Evolutionary conservation across 1,140 invertebrate species (phyloP).

Genomic region (Drosophila fuyamai): DNA sequence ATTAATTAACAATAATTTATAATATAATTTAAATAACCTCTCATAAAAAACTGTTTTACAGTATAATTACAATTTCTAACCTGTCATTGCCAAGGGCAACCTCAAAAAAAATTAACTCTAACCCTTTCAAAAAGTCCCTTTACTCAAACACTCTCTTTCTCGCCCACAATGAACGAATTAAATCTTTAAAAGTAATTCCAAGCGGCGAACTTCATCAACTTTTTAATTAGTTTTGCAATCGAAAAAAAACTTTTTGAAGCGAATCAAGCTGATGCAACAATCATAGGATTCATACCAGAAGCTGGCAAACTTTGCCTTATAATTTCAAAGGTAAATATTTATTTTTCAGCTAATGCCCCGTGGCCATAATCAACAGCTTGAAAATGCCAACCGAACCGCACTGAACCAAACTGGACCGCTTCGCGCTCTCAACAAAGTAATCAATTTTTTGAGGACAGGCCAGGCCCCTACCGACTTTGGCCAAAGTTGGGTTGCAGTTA

Average conservation of each 20-base stretch:
- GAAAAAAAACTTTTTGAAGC: conserved; percentile 54
- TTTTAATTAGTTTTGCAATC: conserved; percentile 84
- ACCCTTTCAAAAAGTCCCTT: conserved; percentile 9
- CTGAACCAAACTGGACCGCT: conserved; percentile 51
- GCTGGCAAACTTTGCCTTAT: conserved; percentile 68
- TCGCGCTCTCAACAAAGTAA: conserved; percentile 72
- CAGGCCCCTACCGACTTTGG: conserved; percentile 55
- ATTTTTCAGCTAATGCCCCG: conserved; percentile 74
- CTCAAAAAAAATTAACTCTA: conserved; percentile 17
- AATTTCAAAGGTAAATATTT: conserved; percentile 83
- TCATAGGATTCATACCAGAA: conserved; percentile 43
- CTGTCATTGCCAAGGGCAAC: conserved; percentile 20
- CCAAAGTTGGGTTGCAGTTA: conserved; percentile 57
- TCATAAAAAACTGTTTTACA: too few species aligned
- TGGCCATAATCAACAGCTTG: conserved; percentile 81
- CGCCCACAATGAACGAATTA: conserved; percentile 28
- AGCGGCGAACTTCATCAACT: conserved; percentile 70
- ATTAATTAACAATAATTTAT: too few species aligned
- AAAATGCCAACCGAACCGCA: conserved; percentile 62
- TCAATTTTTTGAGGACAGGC: conserved; percentile 70
- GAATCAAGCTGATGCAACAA: conserved; percentile 49
- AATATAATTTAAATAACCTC: too few species aligned
- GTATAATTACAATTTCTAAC: too few species aligned
- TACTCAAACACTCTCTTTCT: not conserved
- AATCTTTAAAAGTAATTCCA: conserved; percentile 73